phyloP scores from a whole-genome alignment of 2,797 vertebrate species.

The Denticeps clupeoides region DNA sequence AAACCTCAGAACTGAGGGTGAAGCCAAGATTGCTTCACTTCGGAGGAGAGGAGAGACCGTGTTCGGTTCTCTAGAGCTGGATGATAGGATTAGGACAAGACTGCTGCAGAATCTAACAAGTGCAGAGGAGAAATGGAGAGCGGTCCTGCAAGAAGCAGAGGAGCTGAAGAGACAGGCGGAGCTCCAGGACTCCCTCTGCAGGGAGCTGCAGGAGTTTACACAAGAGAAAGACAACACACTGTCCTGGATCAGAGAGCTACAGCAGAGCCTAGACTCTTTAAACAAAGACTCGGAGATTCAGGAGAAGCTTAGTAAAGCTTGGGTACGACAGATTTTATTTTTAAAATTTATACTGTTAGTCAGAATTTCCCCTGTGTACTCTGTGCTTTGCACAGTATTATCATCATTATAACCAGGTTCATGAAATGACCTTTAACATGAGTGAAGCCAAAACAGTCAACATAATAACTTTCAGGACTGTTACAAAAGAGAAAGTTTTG shows the following conservation, averaged over 20 bases:
- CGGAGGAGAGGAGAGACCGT: constrained; percentile 13
- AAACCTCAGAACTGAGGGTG: constrained; percentile 41
- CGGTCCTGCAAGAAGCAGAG: constrained; percentile 23
- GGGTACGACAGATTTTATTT: constrained; percentile 40
- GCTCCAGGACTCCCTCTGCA: constrained; percentile 30
- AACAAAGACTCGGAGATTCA: constrained; percentile 21
- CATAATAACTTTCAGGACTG: too few relatives aligned
- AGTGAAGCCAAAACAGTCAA: too few relatives aligned
- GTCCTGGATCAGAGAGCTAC: constrained; percentile 62
- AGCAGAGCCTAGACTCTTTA: constrained; percentile 50
- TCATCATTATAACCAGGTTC: too few relatives aligned
- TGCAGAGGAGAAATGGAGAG: constrained; percentile 29
- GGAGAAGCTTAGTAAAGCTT: constrained; percentile 51
- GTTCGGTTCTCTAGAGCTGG: constrained; percentile 25
- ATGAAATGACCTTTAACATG: too few relatives aligned
- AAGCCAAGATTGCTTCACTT: constrained; percentile 41
- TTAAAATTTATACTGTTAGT: too few relatives aligned
- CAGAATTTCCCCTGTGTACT: too few relatives aligned
- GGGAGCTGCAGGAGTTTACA: constrained; percentile 47
- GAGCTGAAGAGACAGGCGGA: constrained; percentile 25
- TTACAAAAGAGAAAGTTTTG: too few relatives aligned
- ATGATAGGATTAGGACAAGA: constrained; percentile 22
- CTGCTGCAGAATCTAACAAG: constrained; percentile 15
- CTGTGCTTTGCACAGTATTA: too few relatives aligned
- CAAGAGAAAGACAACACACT: constrained; percentile 43